Base-by-base conservation (phyloP, 1,140 invertebrate species). In the Drosophila bifasciata region DNA sequence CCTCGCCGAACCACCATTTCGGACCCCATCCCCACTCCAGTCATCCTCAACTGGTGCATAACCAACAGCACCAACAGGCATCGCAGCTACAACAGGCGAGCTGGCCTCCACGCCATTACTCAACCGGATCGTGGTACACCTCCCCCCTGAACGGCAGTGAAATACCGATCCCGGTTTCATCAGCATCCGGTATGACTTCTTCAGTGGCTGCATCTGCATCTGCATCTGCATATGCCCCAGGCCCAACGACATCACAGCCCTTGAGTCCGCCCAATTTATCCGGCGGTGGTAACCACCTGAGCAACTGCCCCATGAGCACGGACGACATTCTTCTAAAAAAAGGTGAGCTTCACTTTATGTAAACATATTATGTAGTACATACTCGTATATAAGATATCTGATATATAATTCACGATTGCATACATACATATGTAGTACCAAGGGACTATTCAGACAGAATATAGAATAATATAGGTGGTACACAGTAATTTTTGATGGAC, bases 281-380 rank as follows among this genome's bases (percentile, higher is more conserved):
- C 57, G 64, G 49, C 5, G 67, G 50, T 5, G 13, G 57, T 7
- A 41, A 25, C 28, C 68, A 71, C 36, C 32, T 76, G 32, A 49
- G 39, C n/a, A 85, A 46, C 21, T 83, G 76, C 19, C 51, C 74
- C 9, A 67, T 57, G 11, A 43, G 46, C 6, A 32, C 73, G 11
- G 89, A 90, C 1, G 86, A 91, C 25, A 63, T 89, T 19, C 43
- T 74, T 28, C 60, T 89, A 8, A 91, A 91, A 59, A 91, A 91
- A 62, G 91, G 90, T 91, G 16, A 76, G 72, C 32, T 15, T 16
- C 1, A 44, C 16, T 39, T 45, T 40, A 16, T 13, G 7, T 40
- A 9, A 9, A 11, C 45, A 48, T 19, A 19, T 17, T 7, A 21
- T n/a, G 5, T 5, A 21, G 28, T 57, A n/a, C n/a, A 58, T n/a